Conservation (phyloP, 2,888 invertebrate genomes). For the Rhyacophila evoluta region DNA sequence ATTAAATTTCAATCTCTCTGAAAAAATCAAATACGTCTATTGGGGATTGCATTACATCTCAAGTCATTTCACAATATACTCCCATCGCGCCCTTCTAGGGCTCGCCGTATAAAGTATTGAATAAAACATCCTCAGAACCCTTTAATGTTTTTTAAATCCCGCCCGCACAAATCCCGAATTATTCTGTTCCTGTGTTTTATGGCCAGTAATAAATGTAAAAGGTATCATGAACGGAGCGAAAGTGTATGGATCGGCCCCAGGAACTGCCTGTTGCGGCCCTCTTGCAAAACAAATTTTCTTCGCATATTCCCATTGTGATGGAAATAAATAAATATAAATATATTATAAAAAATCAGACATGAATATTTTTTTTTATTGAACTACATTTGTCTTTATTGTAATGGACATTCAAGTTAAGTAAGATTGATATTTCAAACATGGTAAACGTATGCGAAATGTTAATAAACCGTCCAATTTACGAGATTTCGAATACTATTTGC, state of each 20-base stretch:
- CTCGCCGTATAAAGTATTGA: constrained; percentile 27
- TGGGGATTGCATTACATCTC: not conserved
- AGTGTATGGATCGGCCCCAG: not conserved
- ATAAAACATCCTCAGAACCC: constrained; percentile 30
- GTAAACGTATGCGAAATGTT: too few species aligned
- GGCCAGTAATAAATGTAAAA: constrained; percentile 40
- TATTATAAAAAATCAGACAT: too few species aligned
- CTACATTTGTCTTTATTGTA: too few species aligned
- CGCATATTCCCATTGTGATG: too few species aligned
- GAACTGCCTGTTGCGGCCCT: not conserved
- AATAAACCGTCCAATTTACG: too few species aligned
- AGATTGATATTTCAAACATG: too few species aligned
- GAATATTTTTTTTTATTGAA: too few species aligned
- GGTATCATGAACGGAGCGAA: not conserved
- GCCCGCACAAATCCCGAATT: constrained; percentile 39
- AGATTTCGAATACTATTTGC: too few species aligned
- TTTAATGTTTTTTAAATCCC: constrained; percentile 44
- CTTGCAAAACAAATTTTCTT: too few species aligned
- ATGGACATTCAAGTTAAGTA: too few species aligned
- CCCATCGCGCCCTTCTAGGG: not conserved
- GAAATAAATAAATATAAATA: too few species aligned
- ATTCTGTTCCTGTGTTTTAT: constrained; percentile 44
- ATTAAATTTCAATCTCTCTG: not conserved
- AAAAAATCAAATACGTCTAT: not conserved
- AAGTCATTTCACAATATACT: constrained; percentile 17